Percentiles rank a stretch among this genome's conserved stretches.
Evolutionary conservation across 2,888 invertebrate genomes (phyloP).

Genomic region (Steinernema carpocapsae): DNA sequence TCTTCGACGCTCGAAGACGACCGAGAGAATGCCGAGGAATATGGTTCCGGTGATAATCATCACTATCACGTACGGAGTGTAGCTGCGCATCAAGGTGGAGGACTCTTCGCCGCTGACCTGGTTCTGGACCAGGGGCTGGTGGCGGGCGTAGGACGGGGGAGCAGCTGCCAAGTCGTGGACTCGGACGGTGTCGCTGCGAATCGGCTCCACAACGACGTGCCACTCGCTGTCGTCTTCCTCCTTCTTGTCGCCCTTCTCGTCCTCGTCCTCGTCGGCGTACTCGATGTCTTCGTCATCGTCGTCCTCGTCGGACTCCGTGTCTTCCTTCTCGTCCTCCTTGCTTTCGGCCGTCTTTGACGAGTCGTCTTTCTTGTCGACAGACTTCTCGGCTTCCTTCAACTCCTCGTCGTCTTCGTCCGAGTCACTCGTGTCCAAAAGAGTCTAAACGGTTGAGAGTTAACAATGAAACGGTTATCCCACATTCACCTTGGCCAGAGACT

Average conservation of each 20-base stretch:
- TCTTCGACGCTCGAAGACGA: conserved; percentile 61
- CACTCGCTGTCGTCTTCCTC: conserved; percentile 53
- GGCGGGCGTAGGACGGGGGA: conserved; percentile 54
- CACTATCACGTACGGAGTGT: conserved; percentile 39
- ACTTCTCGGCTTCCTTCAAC: conserved; percentile 33
- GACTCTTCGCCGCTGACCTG: conserved; percentile 17
- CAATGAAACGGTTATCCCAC: neutral
- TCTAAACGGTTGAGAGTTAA: neutral
- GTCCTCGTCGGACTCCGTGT: conserved; percentile 38
- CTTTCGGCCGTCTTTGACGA: conserved; percentile 38
- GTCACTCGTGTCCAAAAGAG: conserved; percentile 43
- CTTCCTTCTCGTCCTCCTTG: conserved; percentile 48
- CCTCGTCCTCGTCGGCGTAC: conserved; percentile 17
- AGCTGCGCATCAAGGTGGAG: conserved; percentile 39
- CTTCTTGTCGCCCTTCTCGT: conserved; percentile 41
- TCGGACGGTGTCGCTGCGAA: conserved; percentile 54
- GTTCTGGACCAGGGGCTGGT: conserved; percentile 56
- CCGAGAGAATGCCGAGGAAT: conserved; percentile 64
- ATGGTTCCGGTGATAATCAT: conserved; percentile 68
- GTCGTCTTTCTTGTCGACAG: conserved; percentile 22
- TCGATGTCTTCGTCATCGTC: conserved; percentile 35
- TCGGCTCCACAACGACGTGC: conserved; percentile 65
- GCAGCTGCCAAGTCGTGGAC: conserved; percentile 41
- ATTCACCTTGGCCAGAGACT: conserved; percentile 1
- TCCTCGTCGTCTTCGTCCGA: conserved; percentile 53